Evolutionary conservation across 2,113 vertebrate species (phyloP).

Genomic region (Trochalopteron elliotii): DNA sequence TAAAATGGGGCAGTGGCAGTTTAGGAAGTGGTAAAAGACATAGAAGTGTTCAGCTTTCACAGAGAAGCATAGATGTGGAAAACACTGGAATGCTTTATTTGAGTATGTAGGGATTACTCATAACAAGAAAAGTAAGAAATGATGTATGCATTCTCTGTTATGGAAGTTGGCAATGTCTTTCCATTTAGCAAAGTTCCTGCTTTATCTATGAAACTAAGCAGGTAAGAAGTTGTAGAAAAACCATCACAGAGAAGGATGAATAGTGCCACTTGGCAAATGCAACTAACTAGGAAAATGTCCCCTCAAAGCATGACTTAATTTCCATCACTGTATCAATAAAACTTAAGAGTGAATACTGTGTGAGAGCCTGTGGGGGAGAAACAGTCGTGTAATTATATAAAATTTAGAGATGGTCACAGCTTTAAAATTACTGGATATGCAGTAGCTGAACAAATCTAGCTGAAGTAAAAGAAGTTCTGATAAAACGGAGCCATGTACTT

Average conservation of each 20-base stretch:
- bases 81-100: not conserved
- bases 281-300: not conserved
- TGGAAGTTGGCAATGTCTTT: not conserved
- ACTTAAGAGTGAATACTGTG: not conserved
- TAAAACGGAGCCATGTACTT: not conserved
- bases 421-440: not conserved
- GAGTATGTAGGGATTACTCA: not conserved
- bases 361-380: not conserved
- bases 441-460: not conserved
- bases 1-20: not conserved
- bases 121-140: not conserved
- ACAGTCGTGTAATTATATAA: not conserved
- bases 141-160: not conserved
- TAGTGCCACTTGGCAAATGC: accelerated
- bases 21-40: not conserved
- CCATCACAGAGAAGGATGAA: not conserved
- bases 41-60: not conserved
- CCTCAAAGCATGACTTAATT: not conserved
- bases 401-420: not conserved
- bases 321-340: too few relatives aligned
- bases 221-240: not conserved
- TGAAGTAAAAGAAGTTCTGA: not conserved
- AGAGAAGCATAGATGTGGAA: accelerated
- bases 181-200: not conserved
- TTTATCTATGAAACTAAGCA: not conserved